Evolutionary conservation across 2,113 vertebrate species (phyloP), one percentile per base, ranked within the genome.

Genomic region (Ptilorrhoa leucosticta): DNA sequence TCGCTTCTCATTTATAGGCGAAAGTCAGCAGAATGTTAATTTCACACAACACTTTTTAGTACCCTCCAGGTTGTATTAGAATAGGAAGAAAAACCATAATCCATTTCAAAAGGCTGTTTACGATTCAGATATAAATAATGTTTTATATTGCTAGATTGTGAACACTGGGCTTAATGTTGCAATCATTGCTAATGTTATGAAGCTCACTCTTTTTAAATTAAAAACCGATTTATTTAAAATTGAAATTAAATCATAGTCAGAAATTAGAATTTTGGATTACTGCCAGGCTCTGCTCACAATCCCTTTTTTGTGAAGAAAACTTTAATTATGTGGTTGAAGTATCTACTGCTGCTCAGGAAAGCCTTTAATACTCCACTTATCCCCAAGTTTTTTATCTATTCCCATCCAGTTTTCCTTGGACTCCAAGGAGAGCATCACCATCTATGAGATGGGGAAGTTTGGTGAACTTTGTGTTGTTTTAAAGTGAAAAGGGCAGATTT

Each of bases 191-290:
- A 98, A 98, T 98, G 98, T 98, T 98, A 98, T 97, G 98, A 98
- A 98, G 98, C 98, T 99, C 98, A 98, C 98, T 99, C 98, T 98
- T 99, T 99, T 99, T 99, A 99, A 99, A 99, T 99, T 99, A 99
- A 99, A 99, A 99, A 98, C 98, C 99, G 99, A 99, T 99, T 99
- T 99, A 98, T 99, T 98, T 98, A 98, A 99, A 99, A 99, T 99
- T 99, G 98, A 99, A 99, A 99, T 99, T 98, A 99, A 99, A 99
- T 99, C 98, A 98, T 99, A 99, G 98, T 99, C 98, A 98, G 98
- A 98, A 99, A 99, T 99, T 99, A 99, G 98, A 99, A 99, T 99
- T 99, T 98, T 99, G 99, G 99, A 98, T 97, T 97, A 95, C 98
- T 98, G 99, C 99, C 99, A 99, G 97, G 81, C 94, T 96, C 98